Evolutionary conservation across 2,797 vertebrate genomes (phyloP).

Genomic region (Syngnathus rostellatus): DNA sequence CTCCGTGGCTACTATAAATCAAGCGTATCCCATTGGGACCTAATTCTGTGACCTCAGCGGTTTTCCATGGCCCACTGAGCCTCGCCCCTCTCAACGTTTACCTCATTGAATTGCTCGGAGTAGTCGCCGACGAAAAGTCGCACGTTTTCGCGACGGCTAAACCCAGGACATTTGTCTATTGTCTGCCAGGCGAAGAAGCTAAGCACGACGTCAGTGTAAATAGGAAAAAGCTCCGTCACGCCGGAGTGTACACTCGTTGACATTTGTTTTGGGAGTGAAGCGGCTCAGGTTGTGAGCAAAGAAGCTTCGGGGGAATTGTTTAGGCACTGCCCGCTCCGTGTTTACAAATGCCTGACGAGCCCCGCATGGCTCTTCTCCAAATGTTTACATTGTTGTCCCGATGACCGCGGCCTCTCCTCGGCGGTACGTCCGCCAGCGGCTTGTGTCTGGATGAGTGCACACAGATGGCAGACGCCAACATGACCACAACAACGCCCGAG

Average conservation of each 20-base stretch:
- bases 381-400: constrained; percentile 48
- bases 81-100: neutral
- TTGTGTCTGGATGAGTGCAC: constrained; percentile 37
- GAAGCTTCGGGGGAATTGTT: constrained; percentile 23
- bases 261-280: constrained; percentile 43
- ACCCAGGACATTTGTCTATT: constrained; percentile 3
- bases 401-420: constrained; percentile 1
- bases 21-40: neutral
- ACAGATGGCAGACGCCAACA: constrained; percentile 52
- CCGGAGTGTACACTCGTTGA: constrained; percentile 25
- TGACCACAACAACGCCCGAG: too few species aligned
- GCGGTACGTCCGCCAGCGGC: neutral
- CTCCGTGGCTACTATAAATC: neutral
- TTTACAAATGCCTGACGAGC: constrained; percentile 46
- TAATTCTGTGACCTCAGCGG: constrained; percentile 17
- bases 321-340: constrained; percentile 34
- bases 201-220: constrained; percentile 24
- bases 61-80: constrained; percentile 2
- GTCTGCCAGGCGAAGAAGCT: constrained; percentile 3
- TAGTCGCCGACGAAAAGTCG: neutral
- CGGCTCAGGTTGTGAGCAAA: constrained; percentile 14
- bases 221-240: constrained; percentile 25
- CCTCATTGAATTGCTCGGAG: neutral
- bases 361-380: constrained; percentile 35
- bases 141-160: neutral